Percentiles rank a stretch among this genome's conserved stretches.
These are phyloP conservation scores for Dicranocentrus wangi DNA, from an alignment of 2,888 invertebrate species.

Conservation along the genomic window DNA sequence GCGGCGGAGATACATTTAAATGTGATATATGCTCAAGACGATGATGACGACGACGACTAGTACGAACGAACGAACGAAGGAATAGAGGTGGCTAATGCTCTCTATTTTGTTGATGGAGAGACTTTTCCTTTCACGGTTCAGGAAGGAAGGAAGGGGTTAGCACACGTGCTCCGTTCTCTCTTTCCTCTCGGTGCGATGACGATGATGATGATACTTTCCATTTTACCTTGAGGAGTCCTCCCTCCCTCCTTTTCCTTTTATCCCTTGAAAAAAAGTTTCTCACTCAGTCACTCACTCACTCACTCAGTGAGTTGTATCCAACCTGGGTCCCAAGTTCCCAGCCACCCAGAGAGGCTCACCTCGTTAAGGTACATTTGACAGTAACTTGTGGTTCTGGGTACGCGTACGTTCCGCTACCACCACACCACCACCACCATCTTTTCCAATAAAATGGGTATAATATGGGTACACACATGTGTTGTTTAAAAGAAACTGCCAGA, in stretches of 20 bases:
- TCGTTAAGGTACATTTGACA: constrained; percentile 50
- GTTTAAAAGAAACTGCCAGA: constrained; percentile 11
- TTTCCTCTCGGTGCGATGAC: constrained; percentile 32
- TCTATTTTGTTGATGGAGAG: background rate
- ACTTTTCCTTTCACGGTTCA: constrained; percentile 1
- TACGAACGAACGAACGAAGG: too few relatives aligned
- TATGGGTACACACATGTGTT: constrained; percentile 41
- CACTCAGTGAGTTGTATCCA: too few relatives aligned
- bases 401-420: constrained; percentile 7
- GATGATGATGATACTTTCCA: constrained; percentile 27
- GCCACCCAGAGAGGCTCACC: constrained; percentile 43
- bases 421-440: constrained; percentile 9
- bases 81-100: too few relatives aligned
- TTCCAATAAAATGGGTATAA: constrained; percentile 30
- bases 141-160: constrained; percentile 56
- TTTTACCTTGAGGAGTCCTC: background rate
- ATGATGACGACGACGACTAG: too few relatives aligned
- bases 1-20: too few relatives aligned
- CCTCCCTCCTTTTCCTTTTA: background rate
- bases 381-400: constrained; percentile 40
- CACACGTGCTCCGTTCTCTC: constrained; percentile 47
- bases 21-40: too few relatives aligned
- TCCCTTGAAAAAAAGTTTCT: constrained; percentile 34
- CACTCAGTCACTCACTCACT: constrained; percentile 32
- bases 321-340: constrained; percentile 29